Base-by-base conservation (phyloP, 1,140 invertebrate species). In the Matsumurasca onukii region DNA sequence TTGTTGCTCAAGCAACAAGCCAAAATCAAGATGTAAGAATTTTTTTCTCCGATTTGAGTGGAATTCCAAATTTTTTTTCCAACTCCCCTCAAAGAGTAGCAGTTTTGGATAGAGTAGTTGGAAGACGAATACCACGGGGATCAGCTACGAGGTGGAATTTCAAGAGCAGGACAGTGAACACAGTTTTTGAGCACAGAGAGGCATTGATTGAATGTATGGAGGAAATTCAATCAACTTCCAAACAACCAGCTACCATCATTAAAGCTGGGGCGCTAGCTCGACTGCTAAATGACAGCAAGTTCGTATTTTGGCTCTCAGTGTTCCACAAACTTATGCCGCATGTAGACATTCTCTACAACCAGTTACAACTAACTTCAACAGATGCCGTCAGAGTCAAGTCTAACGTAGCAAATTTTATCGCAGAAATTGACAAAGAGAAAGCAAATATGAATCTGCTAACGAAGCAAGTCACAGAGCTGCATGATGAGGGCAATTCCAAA, bases 1-100 rank as follows among this genome's bases (percentile, higher is more conserved):
- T n/a, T n/a, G 69, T 80, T 31, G 68, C 73, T 39, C 52, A 74
- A 72, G 72, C 75, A 48, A 70, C 74, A 66, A 74, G 70, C 31
- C 48, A 59, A 71, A 77, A 75, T 34, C 72, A 64, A 52, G 67
- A 70, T 30, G 72, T 74, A 5, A 51, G 67, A 73, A 72, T 74
- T 45, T 79, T 78, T 70, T 76, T 78, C 68, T 20, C 62, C 12
- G 45, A 64, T 17, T 48, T 64, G 2, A 34, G 45, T 24, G 62
- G 30, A 15, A 3, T 64, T n/a, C 24, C 31, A 3, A 45, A 34
- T 45, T 31, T 64, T 64, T 64, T 64, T 39, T 31, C 61, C 30
- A 64, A 15, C 20, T 34, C 30, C 61, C 61, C 62, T 64, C 31
- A 64, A n/a, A 27, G 1, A 64, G 45, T 25, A 3, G 24, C 62